A percentile compares a stretch with the other conserved stretches of the same genome.
Evolutionary conservation across 2,888 invertebrate species (phyloP).

Genomic region (Chalcosyrphus nemorum): DNA sequence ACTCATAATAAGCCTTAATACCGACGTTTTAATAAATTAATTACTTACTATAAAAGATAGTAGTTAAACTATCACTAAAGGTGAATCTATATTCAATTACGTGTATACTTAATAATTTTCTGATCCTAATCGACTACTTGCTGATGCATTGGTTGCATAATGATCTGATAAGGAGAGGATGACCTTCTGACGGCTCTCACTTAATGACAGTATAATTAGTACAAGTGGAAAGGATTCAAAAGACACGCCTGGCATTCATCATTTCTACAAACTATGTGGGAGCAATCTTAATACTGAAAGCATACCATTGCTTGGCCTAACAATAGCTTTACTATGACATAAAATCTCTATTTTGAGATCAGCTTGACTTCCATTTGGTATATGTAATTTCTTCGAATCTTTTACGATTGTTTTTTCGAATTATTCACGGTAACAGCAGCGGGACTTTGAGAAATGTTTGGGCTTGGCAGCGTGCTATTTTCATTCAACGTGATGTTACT

Average conservation of each 20-base stretch:
- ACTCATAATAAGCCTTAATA: too few species aligned
- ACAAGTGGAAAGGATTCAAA: background rate
- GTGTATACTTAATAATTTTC: background rate
- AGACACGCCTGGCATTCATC: background rate
- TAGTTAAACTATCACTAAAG: background rate
- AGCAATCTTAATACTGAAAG: background rate
- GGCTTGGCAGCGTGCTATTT: constrained; percentile 46
- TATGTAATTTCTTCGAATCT: background rate
- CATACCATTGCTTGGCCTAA: background rate
- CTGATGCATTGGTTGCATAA: background rate
- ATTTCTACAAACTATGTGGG: background rate
- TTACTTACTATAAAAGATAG: background rate
- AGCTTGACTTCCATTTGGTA: constrained; percentile 1
- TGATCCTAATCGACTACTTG: background rate
- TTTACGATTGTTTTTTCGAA: background rate
- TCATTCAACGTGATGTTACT: constrained; percentile 50
- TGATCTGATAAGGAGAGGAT: background rate
- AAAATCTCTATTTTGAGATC: background rate
- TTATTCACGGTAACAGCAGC: constrained; percentile 29
- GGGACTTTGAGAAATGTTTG: background rate
- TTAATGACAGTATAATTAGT: too few species aligned
- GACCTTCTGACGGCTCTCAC: too few species aligned
- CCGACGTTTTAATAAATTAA: too few species aligned
- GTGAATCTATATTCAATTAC: too few species aligned
- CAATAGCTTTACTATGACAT: constrained; percentile 2